Evolutionary conservation across 2,113 vertebrate genomes (phyloP), one percentile per base, ranked within the genome.

Genomic region (Hippocampus comes): DNA sequence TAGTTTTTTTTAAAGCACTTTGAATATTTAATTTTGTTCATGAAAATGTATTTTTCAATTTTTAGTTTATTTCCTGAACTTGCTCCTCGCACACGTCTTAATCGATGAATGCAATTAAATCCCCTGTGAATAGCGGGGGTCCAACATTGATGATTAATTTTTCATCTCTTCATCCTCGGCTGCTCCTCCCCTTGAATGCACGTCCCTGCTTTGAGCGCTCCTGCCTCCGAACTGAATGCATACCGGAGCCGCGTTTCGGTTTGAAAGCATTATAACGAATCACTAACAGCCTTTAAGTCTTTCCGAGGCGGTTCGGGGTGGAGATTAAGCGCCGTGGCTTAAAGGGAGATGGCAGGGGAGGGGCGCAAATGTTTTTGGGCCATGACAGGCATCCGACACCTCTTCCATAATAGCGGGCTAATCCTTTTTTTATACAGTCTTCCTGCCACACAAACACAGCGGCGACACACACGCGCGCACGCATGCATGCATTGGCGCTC

Each of bases 381-480:
- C 86, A 71, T 89, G 86, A 84, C 64, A 84, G 83, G 75, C 79
- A 84, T 86, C 78, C 87, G 84, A 86, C 89, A 88, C 86, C 78
- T 81, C 74, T 77, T 78, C 74, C 57, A 82, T 89, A 85, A 89
- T 86, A 82, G 80, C 68, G 63, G 79, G 73, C 68, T 90, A 89
- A 91, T 90, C 87, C 80, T 64, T 85, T 89, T 89, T 46, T 86
- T 80, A 86, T 82, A 68, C 85, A 85, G 69, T 65, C 63, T 76
- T 67, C 73, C 84, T 76, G 81, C 49, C 65, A 78, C 56, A 75
- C 63, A 66, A 61, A 57, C 56, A 77, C 67, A 65, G 23, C 0
- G 17, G 23, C 43, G 48, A 38, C 30, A 34, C 41, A 43, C 27
- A 18, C 30, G 3, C 30, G 30, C 3, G 30, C 30, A 34, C 42